phyloP scores from a whole-genome alignment of 2,888 invertebrate species.

The Scaeva pyrastri region DNA sequence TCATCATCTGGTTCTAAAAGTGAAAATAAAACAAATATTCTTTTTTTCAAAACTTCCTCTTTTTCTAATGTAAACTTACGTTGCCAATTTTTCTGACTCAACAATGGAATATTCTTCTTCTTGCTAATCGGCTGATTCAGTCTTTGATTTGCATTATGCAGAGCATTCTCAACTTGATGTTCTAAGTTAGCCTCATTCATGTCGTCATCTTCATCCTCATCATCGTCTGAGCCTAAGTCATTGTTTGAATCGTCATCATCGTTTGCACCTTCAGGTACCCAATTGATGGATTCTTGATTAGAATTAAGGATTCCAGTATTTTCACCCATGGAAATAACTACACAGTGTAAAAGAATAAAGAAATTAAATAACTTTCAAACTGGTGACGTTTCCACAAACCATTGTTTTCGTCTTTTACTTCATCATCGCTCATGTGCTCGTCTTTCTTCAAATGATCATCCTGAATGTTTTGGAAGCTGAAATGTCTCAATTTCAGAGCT shows the following conservation, averaged over 20 bases:
- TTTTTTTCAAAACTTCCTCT: too few relatives aligned
- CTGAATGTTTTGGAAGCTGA: slow-evolving; percentile 77
- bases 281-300: slow-evolving; percentile 74
- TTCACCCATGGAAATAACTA: slow-evolving; percentile 74
- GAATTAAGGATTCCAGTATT: slow-evolving; percentile 68
- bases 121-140: slow-evolving; percentile 71
- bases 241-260: slow-evolving; percentile 74
- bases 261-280: slow-evolving; percentile 78
- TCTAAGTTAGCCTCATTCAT: slow-evolving; percentile 65
- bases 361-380: neutral
- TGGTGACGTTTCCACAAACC: slow-evolving; percentile 26
- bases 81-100: slow-evolving; percentile 57
- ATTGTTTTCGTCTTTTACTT: slow-evolving; percentile 54
- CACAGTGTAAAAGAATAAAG: neutral
- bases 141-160: slow-evolving; percentile 58
- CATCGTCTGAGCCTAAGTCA: slow-evolving; percentile 60
- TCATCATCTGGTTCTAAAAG: slow-evolving; percentile 58
- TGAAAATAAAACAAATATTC: slow-evolving; percentile 9
- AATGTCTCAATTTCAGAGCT: slow-evolving; percentile 78
- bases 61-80: slow-evolving; percentile 44
- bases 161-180: slow-evolving; percentile 72
- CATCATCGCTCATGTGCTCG: slow-evolving; percentile 47
- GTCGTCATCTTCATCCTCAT: slow-evolving; percentile 70
- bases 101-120: slow-evolving; percentile 55
- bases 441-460: slow-evolving; percentile 56